Evolutionary conservation across 2,113 vertebrate genomes (phyloP).

Genomic region (Sylvia atricapilla): DNA sequence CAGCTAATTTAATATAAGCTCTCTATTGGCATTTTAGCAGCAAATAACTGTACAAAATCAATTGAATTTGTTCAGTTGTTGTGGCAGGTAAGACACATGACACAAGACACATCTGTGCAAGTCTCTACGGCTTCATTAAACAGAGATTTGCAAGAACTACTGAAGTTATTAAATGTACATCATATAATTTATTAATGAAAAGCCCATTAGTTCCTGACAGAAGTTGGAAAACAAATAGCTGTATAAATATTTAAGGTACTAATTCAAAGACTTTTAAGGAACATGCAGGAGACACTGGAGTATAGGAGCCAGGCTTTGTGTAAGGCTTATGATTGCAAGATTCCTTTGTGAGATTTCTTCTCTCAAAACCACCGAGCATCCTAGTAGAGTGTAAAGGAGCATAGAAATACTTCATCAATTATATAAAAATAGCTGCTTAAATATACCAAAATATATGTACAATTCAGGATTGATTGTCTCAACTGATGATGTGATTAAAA

Average conservation of each 20-base stretch:
- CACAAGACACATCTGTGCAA: background rate
- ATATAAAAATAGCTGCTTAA: background rate
- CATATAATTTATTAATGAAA: background rate
- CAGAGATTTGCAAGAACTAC: background rate
- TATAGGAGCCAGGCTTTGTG: background rate
- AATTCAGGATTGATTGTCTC: background rate
- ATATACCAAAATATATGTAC: background rate
- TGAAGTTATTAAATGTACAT: background rate
- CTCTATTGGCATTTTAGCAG: background rate
- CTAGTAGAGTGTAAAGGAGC: background rate
- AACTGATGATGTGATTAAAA: background rate
- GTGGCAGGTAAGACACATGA: background rate
- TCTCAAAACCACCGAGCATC: background rate
- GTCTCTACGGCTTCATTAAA: background rate
- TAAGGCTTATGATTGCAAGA: background rate
- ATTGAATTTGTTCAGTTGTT: background rate
- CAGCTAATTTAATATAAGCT: background rate
- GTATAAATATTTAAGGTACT: slow-evolving; percentile 5
- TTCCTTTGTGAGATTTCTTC: background rate
- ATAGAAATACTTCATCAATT: background rate
- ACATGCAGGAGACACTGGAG: background rate
- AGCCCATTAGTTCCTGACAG: background rate
- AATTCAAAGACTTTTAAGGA: background rate
- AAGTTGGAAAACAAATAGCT: background rate
- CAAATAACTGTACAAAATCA: background rate